Conservation (phyloP, 1,140 invertebrate species). For the Formica selysi region DNA sequence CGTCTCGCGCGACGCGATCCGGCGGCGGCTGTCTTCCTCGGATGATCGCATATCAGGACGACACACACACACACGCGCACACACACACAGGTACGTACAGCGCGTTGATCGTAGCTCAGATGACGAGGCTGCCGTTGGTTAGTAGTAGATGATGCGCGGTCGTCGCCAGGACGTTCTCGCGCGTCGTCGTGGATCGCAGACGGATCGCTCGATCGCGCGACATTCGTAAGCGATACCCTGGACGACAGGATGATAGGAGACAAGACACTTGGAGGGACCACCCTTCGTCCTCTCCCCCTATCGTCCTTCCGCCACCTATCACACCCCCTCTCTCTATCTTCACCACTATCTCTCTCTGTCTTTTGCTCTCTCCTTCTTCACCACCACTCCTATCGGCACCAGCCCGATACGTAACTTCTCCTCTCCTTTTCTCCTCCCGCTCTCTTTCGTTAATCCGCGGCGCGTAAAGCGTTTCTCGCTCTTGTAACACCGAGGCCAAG, state of each 20-base stretch:
- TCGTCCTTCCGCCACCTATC: constrained; percentile 66
- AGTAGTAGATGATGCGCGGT: constrained; percentile 41
- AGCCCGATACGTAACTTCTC: constrained; percentile 56
- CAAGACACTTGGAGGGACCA: constrained; percentile 80
- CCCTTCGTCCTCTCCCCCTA: constrained; percentile 75
- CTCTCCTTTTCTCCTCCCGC: constrained; percentile 43
- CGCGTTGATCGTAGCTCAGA: constrained; percentile 17
- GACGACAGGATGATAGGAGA: constrained; percentile 82
- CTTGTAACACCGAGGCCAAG: constrained; percentile 59
- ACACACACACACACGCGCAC: not conserved
- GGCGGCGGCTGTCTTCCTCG: constrained; percentile 2
- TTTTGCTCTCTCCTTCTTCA: constrained; percentile 27
- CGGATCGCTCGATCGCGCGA: constrained; percentile 81
- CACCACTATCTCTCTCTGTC: constrained; percentile 39
- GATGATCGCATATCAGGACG: constrained; percentile 59
- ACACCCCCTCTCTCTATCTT: constrained; percentile 44
- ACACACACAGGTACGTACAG: constrained; percentile 29
- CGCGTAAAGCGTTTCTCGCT: constrained; percentile 62
- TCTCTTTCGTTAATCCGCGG: constrained; percentile 10
- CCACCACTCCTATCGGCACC: constrained; percentile 18
- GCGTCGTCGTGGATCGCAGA: constrained; percentile 72
- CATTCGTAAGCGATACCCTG: constrained; percentile 83
- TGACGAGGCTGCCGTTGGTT: constrained; percentile 14
- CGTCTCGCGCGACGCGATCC: constrained; percentile 55
- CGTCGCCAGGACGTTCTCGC: constrained; percentile 65